Percentiles rank a stretch among this genome's conserved stretches.
These are phyloP conservation scores for Xestia rhomboidea DNA, from an alignment of 2,888 invertebrate species.

Conservation along the genomic window DNA sequence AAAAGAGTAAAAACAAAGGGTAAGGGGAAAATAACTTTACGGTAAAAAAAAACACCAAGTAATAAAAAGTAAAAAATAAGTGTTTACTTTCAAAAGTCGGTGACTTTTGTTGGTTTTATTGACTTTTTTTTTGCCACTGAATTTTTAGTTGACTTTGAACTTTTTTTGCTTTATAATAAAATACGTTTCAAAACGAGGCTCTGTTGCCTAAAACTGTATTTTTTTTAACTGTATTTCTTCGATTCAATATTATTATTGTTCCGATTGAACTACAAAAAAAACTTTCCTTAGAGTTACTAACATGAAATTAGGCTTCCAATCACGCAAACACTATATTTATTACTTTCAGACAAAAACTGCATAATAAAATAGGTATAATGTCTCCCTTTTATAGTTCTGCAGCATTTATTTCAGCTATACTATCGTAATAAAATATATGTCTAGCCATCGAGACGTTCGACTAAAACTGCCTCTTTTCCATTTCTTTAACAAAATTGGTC, in stretches of 20 bases:
- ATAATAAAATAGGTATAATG: slow-evolving; percentile 39
- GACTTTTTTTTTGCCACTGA: too few relatives aligned
- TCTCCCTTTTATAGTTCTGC: neutral
- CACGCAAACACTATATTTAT: slow-evolving; percentile 52
- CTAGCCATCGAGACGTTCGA: slow-evolving; percentile 36
- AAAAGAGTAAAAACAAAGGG: too few relatives aligned
- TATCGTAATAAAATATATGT: slow-evolving; percentile 43
- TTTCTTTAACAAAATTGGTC: too few relatives aligned
- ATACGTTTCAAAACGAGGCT: neutral
- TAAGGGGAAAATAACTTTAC: too few relatives aligned
- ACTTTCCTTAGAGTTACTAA: slow-evolving; percentile 21
- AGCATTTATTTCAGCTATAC: slow-evolving; percentile 28
- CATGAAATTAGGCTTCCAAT: slow-evolving; percentile 47
- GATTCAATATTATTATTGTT: slow-evolving; percentile 12
- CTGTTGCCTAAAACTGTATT: neutral
- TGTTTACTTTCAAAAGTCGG: too few relatives aligned
- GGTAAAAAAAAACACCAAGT: too few relatives aligned
- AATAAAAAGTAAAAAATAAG: too few relatives aligned
- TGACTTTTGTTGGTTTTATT: too few relatives aligned
- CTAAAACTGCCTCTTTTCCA: neutral
- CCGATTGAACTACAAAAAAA: slow-evolving; percentile 25
- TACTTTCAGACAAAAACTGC: slow-evolving; percentile 47
- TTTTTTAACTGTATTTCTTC: neutral
- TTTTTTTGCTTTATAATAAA: neutral
- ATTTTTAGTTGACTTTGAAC: too few relatives aligned